These are phyloP conservation scores for Deladenus siricidicola DNA, from an alignment of 2,888 invertebrate species.

Conservation along the genomic window DNA sequence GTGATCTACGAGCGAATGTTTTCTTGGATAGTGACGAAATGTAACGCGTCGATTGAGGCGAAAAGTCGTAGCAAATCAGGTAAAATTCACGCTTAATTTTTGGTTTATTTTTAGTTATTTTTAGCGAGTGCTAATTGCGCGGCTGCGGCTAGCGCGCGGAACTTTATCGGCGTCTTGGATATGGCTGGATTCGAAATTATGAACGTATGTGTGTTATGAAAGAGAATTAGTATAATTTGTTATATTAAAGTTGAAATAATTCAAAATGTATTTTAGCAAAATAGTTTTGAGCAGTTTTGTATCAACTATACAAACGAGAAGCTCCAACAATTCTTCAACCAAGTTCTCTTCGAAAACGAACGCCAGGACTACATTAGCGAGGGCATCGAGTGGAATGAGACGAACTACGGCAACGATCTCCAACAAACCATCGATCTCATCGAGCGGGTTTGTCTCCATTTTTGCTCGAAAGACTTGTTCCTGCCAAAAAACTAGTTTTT, in stretches of 20 bases:
- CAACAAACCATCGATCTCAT: conserved; percentile 49
- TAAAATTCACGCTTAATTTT: too few relatives aligned
- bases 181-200: conserved; percentile 53
- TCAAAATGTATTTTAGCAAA: conserved; percentile 26
- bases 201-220: conserved; percentile 13
- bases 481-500: too few relatives aligned
- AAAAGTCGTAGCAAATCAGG: conserved; percentile 5
- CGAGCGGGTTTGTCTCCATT: conserved; percentile 42
- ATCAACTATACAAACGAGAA: conserved; percentile 53
- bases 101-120: too few relatives aligned
- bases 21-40: conserved; percentile 42
- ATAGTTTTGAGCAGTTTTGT: conserved; percentile 52
- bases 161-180: conserved; percentile 49
- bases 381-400: conserved; percentile 62
- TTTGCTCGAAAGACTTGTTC: too few relatives aligned
- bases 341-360: conserved; percentile 50
- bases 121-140: not conserved
- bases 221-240: too few relatives aligned
- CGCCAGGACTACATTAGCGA: conserved; percentile 48
- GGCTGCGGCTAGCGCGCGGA: too few relatives aligned
- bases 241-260: too few relatives aligned
- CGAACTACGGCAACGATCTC: conserved; percentile 66
- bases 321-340: conserved; percentile 53
- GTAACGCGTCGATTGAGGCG: conserved; percentile 34
- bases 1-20: conserved; percentile 47